Evolutionary conservation across 2,797 vertebrate species (phyloP), one percentile per base, ranked within the genome.

Genomic region (Crypturellus tataupa): DNA sequence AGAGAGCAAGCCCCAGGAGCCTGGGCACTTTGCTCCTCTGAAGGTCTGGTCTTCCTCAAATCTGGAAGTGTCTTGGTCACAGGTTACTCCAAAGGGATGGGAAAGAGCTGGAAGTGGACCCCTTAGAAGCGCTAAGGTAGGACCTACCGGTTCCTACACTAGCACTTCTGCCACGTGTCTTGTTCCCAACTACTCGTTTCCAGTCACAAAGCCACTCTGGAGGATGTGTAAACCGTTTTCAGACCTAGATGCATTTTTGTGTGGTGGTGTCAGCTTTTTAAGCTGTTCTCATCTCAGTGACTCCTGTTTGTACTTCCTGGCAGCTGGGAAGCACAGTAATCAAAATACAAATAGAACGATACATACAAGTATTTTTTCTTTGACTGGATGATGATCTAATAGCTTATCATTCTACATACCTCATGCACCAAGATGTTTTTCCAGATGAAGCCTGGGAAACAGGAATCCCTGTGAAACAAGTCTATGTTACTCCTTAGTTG

Each of bases 391-490:
- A 86, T 95, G 94, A 96, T 80, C 94, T 95, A 95, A 96, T 92
- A 88, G 75, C 94, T 95, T 95, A 90, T 96, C 91, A 88, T 95
- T 95, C 91, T 77, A 89, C 82, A 92, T 71, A 73, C 64, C 69
- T 92, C 86, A 83, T 88, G 78, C 78, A 90, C 80, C 95, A 93
- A 95, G 83, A 95, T 93, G 80, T 92, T 96, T 96, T 96, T 95
- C 95, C 94, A 93, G 85, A 91, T 91, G 95, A 94, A 91, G 93
- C 89, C 89, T 96, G 92, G 83, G 94, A 94, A 94, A 95, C 85
- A 82, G 64, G 89, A 95, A 88, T 95, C 91, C 80, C 91, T 91
- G 64, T 90, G 93, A 94, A 96, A 89, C 53, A 87, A 94, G 64
- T 29, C 92, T 70, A 76, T 85, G 56, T 84, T 90, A 80, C 91